Base-by-base conservation (phyloP, 2,888 invertebrate genomes). In the Apomyelois bistriatella region DNA sequence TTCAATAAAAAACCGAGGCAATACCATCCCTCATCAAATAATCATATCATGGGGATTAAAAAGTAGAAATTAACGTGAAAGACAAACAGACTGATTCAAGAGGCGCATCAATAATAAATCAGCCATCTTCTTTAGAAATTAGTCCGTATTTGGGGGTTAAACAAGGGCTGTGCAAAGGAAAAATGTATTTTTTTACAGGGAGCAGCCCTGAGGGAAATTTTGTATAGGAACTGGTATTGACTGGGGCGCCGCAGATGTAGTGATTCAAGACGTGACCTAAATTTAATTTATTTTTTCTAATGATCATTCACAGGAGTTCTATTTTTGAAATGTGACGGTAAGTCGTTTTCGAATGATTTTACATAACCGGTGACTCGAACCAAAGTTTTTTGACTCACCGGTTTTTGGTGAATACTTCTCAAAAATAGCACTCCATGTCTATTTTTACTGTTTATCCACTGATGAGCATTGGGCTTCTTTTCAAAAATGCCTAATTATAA, bases 101-200 rank as follows among this genome's bases (percentile, higher is more conserved):
- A 78, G 77, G 68, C 63, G 73, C 79, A 79, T 88, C 87, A 88
- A 88, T 88, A 86, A 85, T 87, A 82, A 85, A 88, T 85, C 76
- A 85, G 70, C 79, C 85, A 81, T 85, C 82, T 82, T 76, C 74
- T 81, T 77, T 79, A 66, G 71, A 81, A 86, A 88, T 88, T 86
- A 85, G 83, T 83, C 80, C 78, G 78, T 82, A 76, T 82, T 86
- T 80, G 81, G 72, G 79, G 82, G 85, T 85, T 84, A 79, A 84
- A 82, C 76, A 76, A 74, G 70, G 70, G 59, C 67, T 76, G 75
- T 71, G 74, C 62, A 76, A 82, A 81, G 76, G 72, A 69, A 72
- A 79, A 82, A 78, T 37, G 65, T 66, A 66, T 74, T 65, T 73
- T 70, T 79, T 76, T 73, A 72, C 64, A 62, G 63, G 65, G 61